Evolutionary conservation across 2,797 vertebrate species (phyloP), one percentile per base, ranked within the genome.

Genomic region (Enoplosus armatus): DNA sequence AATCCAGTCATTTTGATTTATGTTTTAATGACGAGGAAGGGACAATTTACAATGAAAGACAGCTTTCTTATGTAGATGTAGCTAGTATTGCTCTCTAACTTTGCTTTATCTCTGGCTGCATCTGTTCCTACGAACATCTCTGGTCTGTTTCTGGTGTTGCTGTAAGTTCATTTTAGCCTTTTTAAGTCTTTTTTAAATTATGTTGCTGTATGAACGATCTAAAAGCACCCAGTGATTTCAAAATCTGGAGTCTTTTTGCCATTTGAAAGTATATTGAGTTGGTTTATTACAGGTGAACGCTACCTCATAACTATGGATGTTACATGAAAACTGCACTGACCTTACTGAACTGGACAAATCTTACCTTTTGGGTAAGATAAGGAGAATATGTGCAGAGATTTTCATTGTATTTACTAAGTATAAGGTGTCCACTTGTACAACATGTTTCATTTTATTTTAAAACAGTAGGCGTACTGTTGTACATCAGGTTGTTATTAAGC

Each of bases 1-100:
- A 47, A 29, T 67, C 54, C 53, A 12, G n/a, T 60, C 70, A 66
- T 37, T 79, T 60, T 50, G 62, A 71, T 64, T 37, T 31, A 55
- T n/a, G 60, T 77, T 72, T 71, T 72, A 50, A 68, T 24, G 51
- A 51, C 18, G 3, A 10, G 37, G 37, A 58, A 10, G 3, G 10
- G 68, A 68, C 18, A 6, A 12, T 56, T 37, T 48, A 26, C 33
- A 59, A 10, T 45, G 22, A 43, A 33, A 43, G 22, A 29, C 8
- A 27, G 18, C 12, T 53, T 69, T 45, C 3, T 53, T 12, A 18
- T 11, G 3, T 2, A 41, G 26, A 59, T 43, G 24, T 3, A 4
- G 5, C 8, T 45, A 8, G 16, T 22, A 18, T 18, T 22, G 53
- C 41, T 58, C 12, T 33, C 5, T 7, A 7, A 18, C 4, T 43